Evolutionary conservation across 1,140 invertebrate species (phyloP).

Genomic region (Tetramorium alpestre): DNA sequence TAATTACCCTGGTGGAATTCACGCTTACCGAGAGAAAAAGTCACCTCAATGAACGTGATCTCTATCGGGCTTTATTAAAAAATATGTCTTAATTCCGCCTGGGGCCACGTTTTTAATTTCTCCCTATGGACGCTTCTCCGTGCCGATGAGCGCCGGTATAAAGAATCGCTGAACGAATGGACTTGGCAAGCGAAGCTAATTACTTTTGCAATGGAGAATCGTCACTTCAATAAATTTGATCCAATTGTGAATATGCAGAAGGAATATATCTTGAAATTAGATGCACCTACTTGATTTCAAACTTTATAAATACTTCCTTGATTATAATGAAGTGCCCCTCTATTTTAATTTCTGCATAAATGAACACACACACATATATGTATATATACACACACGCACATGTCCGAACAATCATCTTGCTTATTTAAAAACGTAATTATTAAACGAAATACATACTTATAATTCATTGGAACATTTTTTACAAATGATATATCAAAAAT

Average conservation of each 20-base stretch:
- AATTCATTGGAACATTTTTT: background rate
- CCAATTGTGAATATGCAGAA: constrained; percentile 10
- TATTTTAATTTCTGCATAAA: background rate
- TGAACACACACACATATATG: background rate
- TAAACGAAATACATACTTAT: no score
- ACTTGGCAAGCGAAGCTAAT: constrained; percentile 55
- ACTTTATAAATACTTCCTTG: background rate
- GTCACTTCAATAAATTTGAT: constrained; percentile 43
- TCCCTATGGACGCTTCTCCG: constrained; percentile 67
- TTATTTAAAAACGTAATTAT: background rate
- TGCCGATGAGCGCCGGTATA: constrained; percentile 57
- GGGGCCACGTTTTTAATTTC: constrained; percentile 69
- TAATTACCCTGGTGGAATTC: constrained; percentile 42
- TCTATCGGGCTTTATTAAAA: constrained; percentile 78
- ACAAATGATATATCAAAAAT: background rate
- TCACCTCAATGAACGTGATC: constrained; percentile 61
- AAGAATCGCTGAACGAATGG: constrained; percentile 62
- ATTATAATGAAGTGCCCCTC: background rate
- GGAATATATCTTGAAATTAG: constrained; percentile 13
- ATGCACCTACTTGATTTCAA: background rate
- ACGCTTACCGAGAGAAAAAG: constrained; percentile 38
- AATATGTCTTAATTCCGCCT: constrained; percentile 79
- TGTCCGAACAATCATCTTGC: background rate
- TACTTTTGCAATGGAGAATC: constrained; percentile 39
- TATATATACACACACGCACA: background rate